Evolutionary conservation across 2,888 invertebrate genomes (phyloP).

Genomic region (Timema cristinae): DNA sequence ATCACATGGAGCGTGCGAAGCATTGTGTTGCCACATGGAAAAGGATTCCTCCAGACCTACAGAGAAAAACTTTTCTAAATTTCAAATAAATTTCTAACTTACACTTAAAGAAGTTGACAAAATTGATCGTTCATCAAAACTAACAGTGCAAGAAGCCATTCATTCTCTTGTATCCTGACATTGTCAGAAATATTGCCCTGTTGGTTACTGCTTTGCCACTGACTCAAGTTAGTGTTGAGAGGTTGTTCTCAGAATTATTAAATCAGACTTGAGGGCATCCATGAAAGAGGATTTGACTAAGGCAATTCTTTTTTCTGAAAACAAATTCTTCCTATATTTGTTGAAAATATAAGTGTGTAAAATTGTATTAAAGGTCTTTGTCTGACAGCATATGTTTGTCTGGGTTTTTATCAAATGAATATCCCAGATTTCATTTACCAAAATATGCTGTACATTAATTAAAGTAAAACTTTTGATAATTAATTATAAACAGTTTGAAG

Average conservation of each 20-base stretch:
- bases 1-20: background rate
- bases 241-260: background rate
- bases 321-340: background rate
- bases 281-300: background rate
- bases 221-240: background rate
- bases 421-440: background rate
- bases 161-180: background rate
- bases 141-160: background rate
- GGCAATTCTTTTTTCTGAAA: background rate
- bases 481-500: no score
- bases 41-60: background rate
- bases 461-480: no score
- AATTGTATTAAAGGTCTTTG: background rate
- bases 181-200: background rate
- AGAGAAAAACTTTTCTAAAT: background rate
- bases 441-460: background rate
- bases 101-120: background rate
- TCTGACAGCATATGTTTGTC: background rate
- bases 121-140: background rate
- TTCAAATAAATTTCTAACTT: background rate
- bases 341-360: background rate
- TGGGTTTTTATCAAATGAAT: background rate
- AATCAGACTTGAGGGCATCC: constrained; percentile 1
- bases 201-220: background rate
- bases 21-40: background rate